Evolutionary conservation across 2,113 vertebrate genomes (phyloP).

Genomic region (Chunga burmeisteri): DNA sequence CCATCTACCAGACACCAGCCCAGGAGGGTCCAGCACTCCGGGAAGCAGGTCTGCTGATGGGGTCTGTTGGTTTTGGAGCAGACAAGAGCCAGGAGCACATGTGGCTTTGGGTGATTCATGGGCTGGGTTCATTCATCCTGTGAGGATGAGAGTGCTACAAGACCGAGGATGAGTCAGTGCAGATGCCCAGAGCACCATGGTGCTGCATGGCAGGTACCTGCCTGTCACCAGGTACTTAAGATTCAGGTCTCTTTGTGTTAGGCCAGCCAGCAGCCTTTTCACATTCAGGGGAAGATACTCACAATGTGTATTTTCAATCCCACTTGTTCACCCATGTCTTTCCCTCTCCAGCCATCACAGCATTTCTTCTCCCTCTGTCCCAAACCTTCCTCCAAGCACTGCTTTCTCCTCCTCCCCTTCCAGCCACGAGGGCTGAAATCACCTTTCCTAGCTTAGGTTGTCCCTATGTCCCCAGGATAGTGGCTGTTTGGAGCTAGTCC

Average conservation of each 20-base stretch:
- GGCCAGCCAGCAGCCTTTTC: background rate
- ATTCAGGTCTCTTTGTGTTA: background rate
- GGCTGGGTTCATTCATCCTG: background rate
- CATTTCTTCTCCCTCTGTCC: background rate
- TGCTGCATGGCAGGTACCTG: background rate
- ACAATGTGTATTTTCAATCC: background rate
- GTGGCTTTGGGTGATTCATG: background rate
- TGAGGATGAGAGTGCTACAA: background rate
- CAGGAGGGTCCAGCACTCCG: background rate
- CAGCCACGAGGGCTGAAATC: background rate
- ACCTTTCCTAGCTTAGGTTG: background rate
- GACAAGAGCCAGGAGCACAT: background rate
- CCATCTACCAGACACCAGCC: background rate
- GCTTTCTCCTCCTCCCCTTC: background rate
- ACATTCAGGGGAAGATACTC: background rate
- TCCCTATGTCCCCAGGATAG: background rate
- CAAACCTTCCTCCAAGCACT: background rate
- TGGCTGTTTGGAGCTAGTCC: background rate
- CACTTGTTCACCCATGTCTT: background rate
- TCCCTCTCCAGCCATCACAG: background rate
- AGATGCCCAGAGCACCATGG: background rate
- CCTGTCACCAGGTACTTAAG: background rate
- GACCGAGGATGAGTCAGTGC: background rate
- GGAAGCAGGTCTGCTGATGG: accelerated
- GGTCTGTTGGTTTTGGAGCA: background rate